A percentile compares a stretch with the other conserved stretches of the same genome.
These are phyloP conservation scores for Acanthoscelides obtectus DNA, from an alignment of 2,888 invertebrate genomes.

Conservation along the genomic window DNA sequence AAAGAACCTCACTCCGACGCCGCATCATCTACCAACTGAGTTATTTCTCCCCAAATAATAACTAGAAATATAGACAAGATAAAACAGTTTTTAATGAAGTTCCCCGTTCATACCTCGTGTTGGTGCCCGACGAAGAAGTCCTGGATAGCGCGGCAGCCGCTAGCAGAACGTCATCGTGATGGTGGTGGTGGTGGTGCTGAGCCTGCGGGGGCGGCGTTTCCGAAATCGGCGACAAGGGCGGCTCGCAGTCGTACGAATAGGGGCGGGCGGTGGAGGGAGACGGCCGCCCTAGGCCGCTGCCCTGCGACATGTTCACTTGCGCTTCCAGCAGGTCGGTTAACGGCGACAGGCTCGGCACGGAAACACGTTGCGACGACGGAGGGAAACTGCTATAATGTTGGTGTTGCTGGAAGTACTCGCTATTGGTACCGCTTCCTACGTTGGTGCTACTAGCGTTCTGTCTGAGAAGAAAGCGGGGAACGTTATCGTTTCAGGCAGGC, in stretches of 20 bases:
- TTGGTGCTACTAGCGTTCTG: not conserved
- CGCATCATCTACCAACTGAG: too few species aligned
- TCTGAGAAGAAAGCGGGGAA: not conserved
- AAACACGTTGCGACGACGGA: conserved; percentile 29
- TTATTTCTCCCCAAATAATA: too few species aligned
- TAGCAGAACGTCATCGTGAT: conserved; percentile 43
- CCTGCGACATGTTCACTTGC: conserved; percentile 53
- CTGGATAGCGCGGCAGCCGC: conserved; percentile 43
- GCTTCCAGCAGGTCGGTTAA: conserved; percentile 40
- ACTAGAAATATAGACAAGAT: too few species aligned
- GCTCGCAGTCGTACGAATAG: conserved; percentile 50
- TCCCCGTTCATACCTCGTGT: conserved; percentile 64
- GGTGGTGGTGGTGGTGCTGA: not conserved
- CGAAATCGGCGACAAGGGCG: conserved; percentile 78
- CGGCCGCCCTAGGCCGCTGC: conserved; percentile 43
- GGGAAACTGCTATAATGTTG: not conserved
- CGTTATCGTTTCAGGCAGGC: not conserved
- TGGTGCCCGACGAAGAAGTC: conserved; percentile 58
- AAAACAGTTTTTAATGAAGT: too few species aligned
- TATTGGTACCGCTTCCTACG: conserved; percentile 12
- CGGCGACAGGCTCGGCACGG: conserved; percentile 38
- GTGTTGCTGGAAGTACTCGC: conserved; percentile 26
- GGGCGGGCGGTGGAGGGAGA: conserved; percentile 7
- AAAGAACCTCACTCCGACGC: too few species aligned
- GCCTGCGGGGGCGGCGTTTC: conserved; percentile 66